phyloP scores from a whole-genome alignment of 2,797 vertebrate genomes.

The Channallabes apus region DNA sequence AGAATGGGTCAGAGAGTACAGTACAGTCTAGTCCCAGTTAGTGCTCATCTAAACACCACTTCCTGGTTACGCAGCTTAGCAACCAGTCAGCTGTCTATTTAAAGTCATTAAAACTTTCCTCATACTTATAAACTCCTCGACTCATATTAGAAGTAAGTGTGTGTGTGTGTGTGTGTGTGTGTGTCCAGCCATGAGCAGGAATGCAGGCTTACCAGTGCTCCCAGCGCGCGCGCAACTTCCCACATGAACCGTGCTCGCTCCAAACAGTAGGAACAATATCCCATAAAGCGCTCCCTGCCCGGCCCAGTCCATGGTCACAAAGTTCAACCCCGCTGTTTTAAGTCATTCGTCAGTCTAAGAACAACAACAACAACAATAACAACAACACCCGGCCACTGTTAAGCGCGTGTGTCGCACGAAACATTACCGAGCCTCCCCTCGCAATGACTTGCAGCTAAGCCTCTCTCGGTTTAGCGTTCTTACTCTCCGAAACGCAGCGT shows the following conservation, averaged over 20 bases:
- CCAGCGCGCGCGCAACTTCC: slow-evolving; percentile 51
- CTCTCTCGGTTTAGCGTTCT: slow-evolving; percentile 35
- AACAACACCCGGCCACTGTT: no score
- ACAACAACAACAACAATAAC: no score
- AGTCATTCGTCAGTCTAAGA: slow-evolving; percentile 45
- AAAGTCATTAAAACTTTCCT: not conserved
- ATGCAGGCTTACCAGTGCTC: slow-evolving; percentile 62
- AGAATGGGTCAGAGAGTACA: no score
- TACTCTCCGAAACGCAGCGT: not conserved
- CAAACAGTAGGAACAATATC: slow-evolving; percentile 59
- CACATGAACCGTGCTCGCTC: slow-evolving; percentile 46
- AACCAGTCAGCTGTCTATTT: not conserved
- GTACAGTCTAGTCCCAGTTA: not conserved
- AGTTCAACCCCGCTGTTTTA: not conserved
- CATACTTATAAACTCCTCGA: no score
- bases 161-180: not conserved
- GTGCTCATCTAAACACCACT: not conserved
- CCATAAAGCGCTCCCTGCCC: slow-evolving; percentile 59
- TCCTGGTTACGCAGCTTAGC: not conserved
- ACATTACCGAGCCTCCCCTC: not conserved
- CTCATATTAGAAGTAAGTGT: not conserved
- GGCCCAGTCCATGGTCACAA: slow-evolving; percentile 58
- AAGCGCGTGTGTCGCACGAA: no score
- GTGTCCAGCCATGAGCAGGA: not conserved
- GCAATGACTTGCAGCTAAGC: slow-evolving; percentile 4